These are phyloP conservation scores for Volucella zonaria DNA, from an alignment of 2,888 invertebrate species.

Conservation along the genomic window DNA sequence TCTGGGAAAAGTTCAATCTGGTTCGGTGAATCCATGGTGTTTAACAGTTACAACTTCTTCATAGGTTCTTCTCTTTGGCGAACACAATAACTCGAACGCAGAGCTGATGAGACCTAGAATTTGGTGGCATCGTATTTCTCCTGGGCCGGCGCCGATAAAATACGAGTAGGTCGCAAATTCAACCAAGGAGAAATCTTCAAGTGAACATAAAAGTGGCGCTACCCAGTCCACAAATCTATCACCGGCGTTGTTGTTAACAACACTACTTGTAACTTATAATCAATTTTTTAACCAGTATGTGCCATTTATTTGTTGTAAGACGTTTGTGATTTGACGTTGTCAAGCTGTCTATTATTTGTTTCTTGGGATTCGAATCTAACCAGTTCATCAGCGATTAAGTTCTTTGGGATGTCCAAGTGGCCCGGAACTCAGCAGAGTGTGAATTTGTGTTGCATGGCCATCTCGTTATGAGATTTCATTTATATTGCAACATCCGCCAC, in stretches of 20 bases:
- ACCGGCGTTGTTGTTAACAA: constrained; percentile 55
- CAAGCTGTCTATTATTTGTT: too few species aligned
- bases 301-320: too few species aligned
- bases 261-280: constrained; percentile 72
- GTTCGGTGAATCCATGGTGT: constrained; percentile 97
- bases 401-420: too few species aligned
- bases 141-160: constrained; percentile 94
- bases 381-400: too few species aligned
- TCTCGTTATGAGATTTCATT: too few species aligned
- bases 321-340: too few species aligned
- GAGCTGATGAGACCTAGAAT: constrained; percentile 90
- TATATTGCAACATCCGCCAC: too few species aligned
- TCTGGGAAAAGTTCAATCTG: constrained; percentile 99
- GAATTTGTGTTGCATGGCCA: too few species aligned
- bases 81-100: constrained; percentile 94
- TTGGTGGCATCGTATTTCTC: constrained; percentile 94
- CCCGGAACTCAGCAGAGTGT: too few species aligned
- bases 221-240: constrained; percentile 19
- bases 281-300: constrained; percentile 63
- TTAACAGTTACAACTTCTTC: constrained; percentile 99
- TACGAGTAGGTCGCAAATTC: constrained; percentile 93
- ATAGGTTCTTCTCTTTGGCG: constrained; percentile 98
- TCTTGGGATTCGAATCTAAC: too few species aligned
- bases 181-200: constrained; percentile 93
- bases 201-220: constrained; percentile 3